Percentiles rank a stretch among this genome's conserved stretches.
Evolutionary conservation across 2,888 invertebrate species (phyloP).

Genomic region (Minunthozetes semirufus): DNA sequence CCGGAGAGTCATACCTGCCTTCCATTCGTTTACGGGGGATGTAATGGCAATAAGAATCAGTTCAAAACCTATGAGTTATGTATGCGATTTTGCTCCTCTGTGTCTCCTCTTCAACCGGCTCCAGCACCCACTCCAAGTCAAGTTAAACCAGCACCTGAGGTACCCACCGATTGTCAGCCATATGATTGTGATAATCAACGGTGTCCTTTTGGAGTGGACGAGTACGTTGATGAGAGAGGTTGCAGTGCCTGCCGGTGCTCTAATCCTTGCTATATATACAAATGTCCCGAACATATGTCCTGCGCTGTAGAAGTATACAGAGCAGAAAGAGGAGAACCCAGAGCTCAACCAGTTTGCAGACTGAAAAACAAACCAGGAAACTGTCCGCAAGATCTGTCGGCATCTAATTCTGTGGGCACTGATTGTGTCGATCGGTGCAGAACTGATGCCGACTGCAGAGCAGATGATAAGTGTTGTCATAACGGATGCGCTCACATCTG

Average conservation of each 20-base stretch:
- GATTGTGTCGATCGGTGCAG: constrained; percentile 65
- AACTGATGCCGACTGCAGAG: constrained; percentile 72
- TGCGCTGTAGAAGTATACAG: constrained; percentile 61
- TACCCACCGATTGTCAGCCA: constrained; percentile 52
- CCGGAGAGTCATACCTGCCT: constrained; percentile 57
- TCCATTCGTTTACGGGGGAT: constrained; percentile 71
- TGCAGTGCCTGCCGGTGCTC: constrained; percentile 68
- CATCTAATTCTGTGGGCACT: constrained; percentile 46
- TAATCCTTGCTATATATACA: constrained; percentile 61
- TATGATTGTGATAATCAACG: constrained; percentile 59
- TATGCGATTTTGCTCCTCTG: constrained; percentile 42
- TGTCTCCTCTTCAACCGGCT: constrained; percentile 17
- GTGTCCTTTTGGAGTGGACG: constrained; percentile 62
- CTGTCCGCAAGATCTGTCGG: constrained; percentile 55
- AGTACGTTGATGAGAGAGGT: constrained; percentile 56
- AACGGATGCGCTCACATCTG: constrained; percentile 71
- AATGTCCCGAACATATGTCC: constrained; percentile 59
- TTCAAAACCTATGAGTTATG: constrained; percentile 70
- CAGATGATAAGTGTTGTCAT: constrained; percentile 70
- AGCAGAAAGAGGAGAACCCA: constrained; percentile 46
- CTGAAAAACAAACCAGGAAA: constrained; percentile 59
- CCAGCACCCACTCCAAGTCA: not conserved
- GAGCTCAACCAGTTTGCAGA: constrained; percentile 60
- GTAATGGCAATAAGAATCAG: constrained; percentile 73
- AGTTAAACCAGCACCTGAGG: not conserved